phyloP scores from a whole-genome alignment of 2,888 invertebrate genomes.

The Odontomyia ornata region DNA sequence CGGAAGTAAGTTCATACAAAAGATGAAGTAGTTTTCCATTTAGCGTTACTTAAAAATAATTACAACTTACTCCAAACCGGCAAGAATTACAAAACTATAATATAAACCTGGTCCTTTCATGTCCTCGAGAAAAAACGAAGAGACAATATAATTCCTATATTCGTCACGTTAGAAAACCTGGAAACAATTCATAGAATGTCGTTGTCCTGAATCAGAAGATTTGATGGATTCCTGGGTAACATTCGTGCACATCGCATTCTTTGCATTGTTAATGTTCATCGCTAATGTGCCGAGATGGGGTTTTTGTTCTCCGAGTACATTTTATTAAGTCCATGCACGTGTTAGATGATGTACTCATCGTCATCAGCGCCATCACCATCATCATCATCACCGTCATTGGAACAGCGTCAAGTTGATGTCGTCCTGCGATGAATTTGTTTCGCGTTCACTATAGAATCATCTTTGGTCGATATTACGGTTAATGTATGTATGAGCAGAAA shows the following conservation, averaged over 20 bases:
- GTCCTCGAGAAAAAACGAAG: too few relatives aligned
- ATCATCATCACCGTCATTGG: neutral
- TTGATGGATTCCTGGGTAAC: slow-evolving; percentile 38
- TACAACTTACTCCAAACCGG: neutral
- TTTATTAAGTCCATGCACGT: slow-evolving; percentile 49
- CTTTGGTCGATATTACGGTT: slow-evolving; percentile 1
- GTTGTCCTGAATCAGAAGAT: slow-evolving; percentile 42
- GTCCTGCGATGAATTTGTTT: slow-evolving; percentile 5
- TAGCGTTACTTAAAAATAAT: too few relatives aligned
- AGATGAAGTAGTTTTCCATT: too few relatives aligned
- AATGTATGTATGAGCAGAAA: neutral
- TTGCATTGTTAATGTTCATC: slow-evolving; percentile 43
- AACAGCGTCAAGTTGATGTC: slow-evolving; percentile 16
- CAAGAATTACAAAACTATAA: slow-evolving; percentile 2
- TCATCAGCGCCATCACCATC: neutral
- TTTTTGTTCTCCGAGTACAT: slow-evolving; percentile 49
- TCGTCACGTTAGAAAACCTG: too few relatives aligned
- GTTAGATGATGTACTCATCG: slow-evolving; percentile 33
- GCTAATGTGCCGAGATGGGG: slow-evolving; percentile 48
- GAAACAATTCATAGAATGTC: slow-evolving; percentile 11
- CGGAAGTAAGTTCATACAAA: too few relatives aligned
- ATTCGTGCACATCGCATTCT: slow-evolving; percentile 18
- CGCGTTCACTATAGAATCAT: slow-evolving; percentile 4
- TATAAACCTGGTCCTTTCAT: neutral
- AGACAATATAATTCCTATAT: too few relatives aligned